Base-by-base conservation (phyloP, 2,888 invertebrate species). In the Helleia helle region DNA sequence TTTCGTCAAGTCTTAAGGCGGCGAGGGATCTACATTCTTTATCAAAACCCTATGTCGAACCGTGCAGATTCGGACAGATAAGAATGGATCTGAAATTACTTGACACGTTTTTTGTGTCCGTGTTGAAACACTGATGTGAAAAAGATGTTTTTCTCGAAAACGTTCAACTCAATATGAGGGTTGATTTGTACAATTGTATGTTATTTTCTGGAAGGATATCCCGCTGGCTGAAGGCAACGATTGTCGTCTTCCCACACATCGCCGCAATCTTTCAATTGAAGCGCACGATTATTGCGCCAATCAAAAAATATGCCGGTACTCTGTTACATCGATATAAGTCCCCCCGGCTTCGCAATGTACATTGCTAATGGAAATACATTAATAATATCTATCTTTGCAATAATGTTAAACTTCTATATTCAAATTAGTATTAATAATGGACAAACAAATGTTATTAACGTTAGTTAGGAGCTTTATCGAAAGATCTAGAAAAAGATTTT, bases 201-300 rank as follows among this genome's bases (percentile, higher is more conserved):
- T 71, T 70, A 70, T 70, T 67, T 79, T 81, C 72, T 83, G 83
- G 84, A 84, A 84, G 83, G 83, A 83, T 76, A 83, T 84, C 81
- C 83, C 72, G 52, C 50, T 47, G 49, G 58, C 63, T 66, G 71
- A 69, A 74, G 77, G 74, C 71, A 74, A 72, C 71, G 61, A 66
- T 71, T 70, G 68, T 65, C 65, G 67, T 62, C 80, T 72, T 74
- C 81, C 83, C 83, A 80, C 83, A 74, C 62, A 50, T 50, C 71
- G 56, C 51, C 54, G 69, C 71, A 83, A 84, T 84, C 71, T 81
- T 84, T 49, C 84, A 84, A 84, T 84, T 84, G 76, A 80, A 64
- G 71, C 68, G 66, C 70, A 70, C 68, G 66, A 58, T 79, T 66
- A 79, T 84, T 83, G 80, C 61, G 72, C 71, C 76, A 84, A 84